These are phyloP conservation scores for Peromyscus melanophrys DNA, from an alignment of 2,797 vertebrate genomes.

Conservation along the genomic window DNA sequence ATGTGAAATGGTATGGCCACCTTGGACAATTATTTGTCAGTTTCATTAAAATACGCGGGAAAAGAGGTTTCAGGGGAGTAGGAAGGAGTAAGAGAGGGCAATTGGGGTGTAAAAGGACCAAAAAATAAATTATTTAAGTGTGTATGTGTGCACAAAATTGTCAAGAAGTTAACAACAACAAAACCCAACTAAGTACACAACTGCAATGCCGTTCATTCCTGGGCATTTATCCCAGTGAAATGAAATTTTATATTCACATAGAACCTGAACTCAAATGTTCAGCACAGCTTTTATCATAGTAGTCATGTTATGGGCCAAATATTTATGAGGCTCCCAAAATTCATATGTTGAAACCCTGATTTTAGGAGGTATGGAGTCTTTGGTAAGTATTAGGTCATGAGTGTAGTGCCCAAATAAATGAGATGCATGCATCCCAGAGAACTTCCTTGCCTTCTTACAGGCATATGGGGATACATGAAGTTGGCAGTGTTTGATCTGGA, in stretches of 20 bases:
- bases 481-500: not conserved
- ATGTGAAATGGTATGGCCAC: not conserved
- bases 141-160: not conserved
- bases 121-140: not conserved
- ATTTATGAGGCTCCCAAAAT: not conserved
- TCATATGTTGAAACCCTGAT: not conserved
- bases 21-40: conserved; percentile 47
- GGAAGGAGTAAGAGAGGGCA: not conserved
- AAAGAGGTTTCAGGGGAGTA: not conserved
- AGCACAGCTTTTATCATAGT: conserved; percentile 14
- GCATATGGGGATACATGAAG: not conserved
- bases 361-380: not conserved
- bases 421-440: not conserved
- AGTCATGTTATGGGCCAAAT: not conserved
- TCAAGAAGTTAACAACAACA: not conserved
- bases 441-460: not conserved
- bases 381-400: not conserved
- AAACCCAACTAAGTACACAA: conserved; percentile 41
- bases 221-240: conserved; percentile 65
- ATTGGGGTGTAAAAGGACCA: not conserved
- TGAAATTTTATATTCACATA: conserved; percentile 43
- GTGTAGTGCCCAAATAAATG: not conserved
- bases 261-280: conserved; percentile 42
- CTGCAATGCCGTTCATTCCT: conserved; percentile 8
- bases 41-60: not conserved